These are phyloP conservation scores for Drosophila pseudoananassae DNA, from an alignment of 1,140 invertebrate species.

Conservation along the genomic window DNA sequence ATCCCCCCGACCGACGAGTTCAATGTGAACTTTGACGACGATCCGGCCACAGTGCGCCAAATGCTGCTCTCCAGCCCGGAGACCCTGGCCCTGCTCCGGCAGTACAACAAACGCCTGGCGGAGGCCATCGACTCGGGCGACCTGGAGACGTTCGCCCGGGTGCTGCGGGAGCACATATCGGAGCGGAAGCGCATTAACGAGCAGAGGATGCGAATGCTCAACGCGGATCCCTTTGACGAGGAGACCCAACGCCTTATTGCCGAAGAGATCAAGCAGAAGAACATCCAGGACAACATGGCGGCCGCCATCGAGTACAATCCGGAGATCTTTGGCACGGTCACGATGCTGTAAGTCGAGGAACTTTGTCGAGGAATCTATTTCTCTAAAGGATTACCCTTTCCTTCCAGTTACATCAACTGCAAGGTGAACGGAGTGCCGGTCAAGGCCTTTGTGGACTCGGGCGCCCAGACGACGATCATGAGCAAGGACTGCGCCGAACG, in stretches of 20 bases:
- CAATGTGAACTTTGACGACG: conserved; percentile 87
- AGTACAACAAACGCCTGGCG: conserved; percentile 96
- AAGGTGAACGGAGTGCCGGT: conserved; percentile 97
- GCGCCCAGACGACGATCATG: conserved; percentile 97
- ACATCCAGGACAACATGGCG: conserved; percentile 99
- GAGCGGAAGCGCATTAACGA: conserved; percentile 91
- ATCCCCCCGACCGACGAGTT: conserved; percentile 78
- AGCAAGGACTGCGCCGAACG: conserved; percentile 95
- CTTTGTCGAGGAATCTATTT: no score
- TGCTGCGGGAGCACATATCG: conserved; percentile 92
- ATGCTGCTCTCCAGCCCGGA: conserved; percentile 97
- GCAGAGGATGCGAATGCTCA: conserved; percentile 93
- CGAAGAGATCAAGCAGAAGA: conserved; percentile 97
- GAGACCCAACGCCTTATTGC: conserved; percentile 97
- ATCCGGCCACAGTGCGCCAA: conserved; percentile 94
- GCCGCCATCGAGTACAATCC: conserved; percentile 99
- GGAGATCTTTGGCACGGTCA: conserved; percentile 98
- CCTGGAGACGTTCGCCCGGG: conserved; percentile 92
- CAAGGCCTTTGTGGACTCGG: conserved; percentile 99
- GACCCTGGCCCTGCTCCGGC: conserved; percentile 94
- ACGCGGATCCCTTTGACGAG: conserved; percentile 96
- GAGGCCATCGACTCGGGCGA: conserved; percentile 94
- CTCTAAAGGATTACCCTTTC: neutral
- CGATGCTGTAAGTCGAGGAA: conserved; percentile 93
- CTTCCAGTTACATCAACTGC: conserved; percentile 91